Conservation (phyloP, 2,888 invertebrate genomes). For the Dioctria linearis region DNA sequence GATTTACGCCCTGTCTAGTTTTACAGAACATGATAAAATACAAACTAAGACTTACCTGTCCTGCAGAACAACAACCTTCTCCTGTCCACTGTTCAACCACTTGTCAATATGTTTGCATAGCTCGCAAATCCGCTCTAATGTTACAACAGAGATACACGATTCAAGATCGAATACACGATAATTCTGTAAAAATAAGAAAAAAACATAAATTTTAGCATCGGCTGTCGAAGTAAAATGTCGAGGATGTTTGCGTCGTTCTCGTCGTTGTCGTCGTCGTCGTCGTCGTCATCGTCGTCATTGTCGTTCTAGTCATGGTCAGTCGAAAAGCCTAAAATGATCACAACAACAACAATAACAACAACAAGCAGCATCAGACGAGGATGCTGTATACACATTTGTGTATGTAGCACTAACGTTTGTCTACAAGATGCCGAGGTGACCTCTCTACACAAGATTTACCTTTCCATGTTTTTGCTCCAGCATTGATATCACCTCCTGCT, state of each 20-base stretch:
- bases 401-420: too few species aligned
- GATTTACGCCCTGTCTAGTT: conserved; percentile 7
- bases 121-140: conserved; percentile 90
- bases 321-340: too few species aligned
- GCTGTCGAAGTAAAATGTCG: neutral
- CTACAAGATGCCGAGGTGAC: neutral
- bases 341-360: too few species aligned
- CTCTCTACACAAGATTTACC: conserved; percentile 57
- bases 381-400: too few species aligned
- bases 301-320: neutral
- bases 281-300: conserved; percentile 12
- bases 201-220: conserved; percentile 42
- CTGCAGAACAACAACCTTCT: conserved; percentile 89
- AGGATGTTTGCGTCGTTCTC: conserved; percentile 11
- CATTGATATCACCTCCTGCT: conserved; percentile 63
- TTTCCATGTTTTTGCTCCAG: conserved; percentile 64
- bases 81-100: conserved; percentile 87
- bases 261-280: neutral
- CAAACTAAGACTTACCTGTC: conserved; percentile 77
- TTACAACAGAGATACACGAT: conserved; percentile 68
- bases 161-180: conserved; percentile 64
- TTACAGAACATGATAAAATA: conserved; percentile 10
- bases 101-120: conserved; percentile 95
- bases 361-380: too few species aligned
- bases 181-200: conserved; percentile 60